Base-by-base conservation (phyloP, 2,888 invertebrate species). In the Cerastis leucographa region DNA sequence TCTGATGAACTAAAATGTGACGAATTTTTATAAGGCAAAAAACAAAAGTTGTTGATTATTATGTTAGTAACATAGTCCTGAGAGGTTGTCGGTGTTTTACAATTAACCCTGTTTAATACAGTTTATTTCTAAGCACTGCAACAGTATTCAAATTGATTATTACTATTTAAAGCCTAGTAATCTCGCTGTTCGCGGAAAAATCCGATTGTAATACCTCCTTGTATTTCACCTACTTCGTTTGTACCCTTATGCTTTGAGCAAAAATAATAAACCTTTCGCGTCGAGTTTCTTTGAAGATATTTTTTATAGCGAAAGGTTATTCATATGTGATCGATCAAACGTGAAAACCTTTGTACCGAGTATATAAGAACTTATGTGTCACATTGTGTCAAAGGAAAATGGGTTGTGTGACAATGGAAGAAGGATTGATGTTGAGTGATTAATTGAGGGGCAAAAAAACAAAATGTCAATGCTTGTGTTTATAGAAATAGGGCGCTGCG, bases 311-410 rank as follows among this genome's bases (percentile, higher is more conserved):
- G 76, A 83, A 91, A 90, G 91, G 90, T 87, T 92, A 86, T 90
- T 90, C 90, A 89, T 91, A 85, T 90, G 88, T 92, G 93, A 93
- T 93, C 93, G 91, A 93, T 93, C 92, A 91, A 88, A 87, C 89
- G 88, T 91, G 89, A 90, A 89, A 85, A 67, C 87, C 85, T 85
- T 88, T 87, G 80, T 87, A 70, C 69, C 29, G 56, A 56, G 25
- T 25, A 74, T 73, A 74, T 73, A 88, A 77, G 77, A 84, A 79
- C 91, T 87, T 90, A 83, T 78, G 73, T 74, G 40, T 89, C 84
- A 88, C 83, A 65, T 61, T 65, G 54, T 78, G 56, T 46, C 49
- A 71, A 76, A 68, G 71, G 29, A 85, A 81, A 71, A 71, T 74
- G 51, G 62, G 17, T 69, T 71, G 66, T 87, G 62, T 42, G 25